Conservation (phyloP, 2,888 invertebrate genomes). For the Epirrhoe alternata region DNA sequence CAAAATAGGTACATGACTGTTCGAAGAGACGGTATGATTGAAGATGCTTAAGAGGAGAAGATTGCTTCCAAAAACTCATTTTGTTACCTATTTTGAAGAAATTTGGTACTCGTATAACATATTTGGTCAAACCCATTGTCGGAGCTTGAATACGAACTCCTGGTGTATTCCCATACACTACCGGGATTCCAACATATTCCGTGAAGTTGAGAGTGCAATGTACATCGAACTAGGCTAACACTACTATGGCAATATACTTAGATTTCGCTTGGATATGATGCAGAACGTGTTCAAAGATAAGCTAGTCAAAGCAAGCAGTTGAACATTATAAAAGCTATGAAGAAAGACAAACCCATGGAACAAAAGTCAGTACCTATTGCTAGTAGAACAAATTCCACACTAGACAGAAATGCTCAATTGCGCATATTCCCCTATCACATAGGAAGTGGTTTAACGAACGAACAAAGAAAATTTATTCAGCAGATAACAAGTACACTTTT, state of each 20-base stretch:
- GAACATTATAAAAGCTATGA: neutral
- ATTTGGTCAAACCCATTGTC: too few relatives aligned
- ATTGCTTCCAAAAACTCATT: too few relatives aligned
- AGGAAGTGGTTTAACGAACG: constrained; percentile 57
- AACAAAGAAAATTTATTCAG: constrained; percentile 62
- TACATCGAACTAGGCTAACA: too few relatives aligned
- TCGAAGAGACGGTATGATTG: neutral
- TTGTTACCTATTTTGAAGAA: too few relatives aligned
- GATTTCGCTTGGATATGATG: neutral
- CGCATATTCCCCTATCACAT: constrained; percentile 43
- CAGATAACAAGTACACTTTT: constrained; percentile 75
- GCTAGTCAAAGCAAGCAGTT: neutral
- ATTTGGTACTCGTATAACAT: too few relatives aligned
- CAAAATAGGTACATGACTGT: neutral
- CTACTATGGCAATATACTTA: too few relatives aligned
- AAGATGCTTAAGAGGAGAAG: neutral
- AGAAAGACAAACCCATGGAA: neutral
- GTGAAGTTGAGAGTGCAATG: too few relatives aligned
- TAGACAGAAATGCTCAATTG: constrained; percentile 27
- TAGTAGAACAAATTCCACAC: constrained; percentile 12
- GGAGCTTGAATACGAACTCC: too few relatives aligned
- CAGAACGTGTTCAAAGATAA: neutral
- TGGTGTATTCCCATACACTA: too few relatives aligned
- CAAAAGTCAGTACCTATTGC: neutral
- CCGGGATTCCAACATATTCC: too few relatives aligned